phyloP scores from a whole-genome alignment of 2,888 invertebrate species.

The Lycaena phlaeas region DNA sequence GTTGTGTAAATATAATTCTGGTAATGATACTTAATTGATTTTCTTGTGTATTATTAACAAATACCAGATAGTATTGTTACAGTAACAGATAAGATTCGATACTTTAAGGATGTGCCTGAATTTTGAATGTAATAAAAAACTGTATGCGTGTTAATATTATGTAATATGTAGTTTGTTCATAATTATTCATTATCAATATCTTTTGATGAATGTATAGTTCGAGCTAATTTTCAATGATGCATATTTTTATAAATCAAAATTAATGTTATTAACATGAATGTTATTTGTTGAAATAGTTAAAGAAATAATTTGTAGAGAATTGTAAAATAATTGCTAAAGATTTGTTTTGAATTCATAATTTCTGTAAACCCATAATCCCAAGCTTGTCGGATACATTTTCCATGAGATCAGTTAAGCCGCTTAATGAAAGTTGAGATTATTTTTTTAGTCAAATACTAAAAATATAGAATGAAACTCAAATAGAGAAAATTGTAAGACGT shows the following conservation, averaged over 20 bases:
- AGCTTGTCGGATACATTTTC: too few relatives aligned
- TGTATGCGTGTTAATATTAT: not conserved
- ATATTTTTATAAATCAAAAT: conserved; percentile 3
- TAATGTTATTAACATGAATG: not conserved
- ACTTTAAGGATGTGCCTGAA: conserved; percentile 4
- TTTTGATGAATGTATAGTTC: not conserved
- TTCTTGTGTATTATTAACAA: not conserved
- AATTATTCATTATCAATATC: too few relatives aligned
- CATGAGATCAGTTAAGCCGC: too few relatives aligned
- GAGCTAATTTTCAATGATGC: not conserved
- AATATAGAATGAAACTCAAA: too few relatives aligned
- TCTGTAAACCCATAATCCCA: not conserved
- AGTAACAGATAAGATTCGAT: not conserved
- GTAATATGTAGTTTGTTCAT: too few relatives aligned
- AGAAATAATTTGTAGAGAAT: conserved; percentile 6
- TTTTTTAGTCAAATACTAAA: too few relatives aligned
- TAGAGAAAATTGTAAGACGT: too few relatives aligned
- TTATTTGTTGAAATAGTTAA: not conserved
- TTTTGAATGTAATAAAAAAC: too few relatives aligned
- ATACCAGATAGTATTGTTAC: conserved; percentile 8
- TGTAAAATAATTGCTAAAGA: not conserved
- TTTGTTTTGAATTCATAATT: not conserved
- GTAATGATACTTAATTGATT: conserved; percentile 2
- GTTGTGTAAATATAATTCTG: conserved; percentile 3
- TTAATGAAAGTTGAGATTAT: not conserved